phyloP scores from a whole-genome alignment of 2,113 vertebrate species.

The Osmerus eperlanus region DNA sequence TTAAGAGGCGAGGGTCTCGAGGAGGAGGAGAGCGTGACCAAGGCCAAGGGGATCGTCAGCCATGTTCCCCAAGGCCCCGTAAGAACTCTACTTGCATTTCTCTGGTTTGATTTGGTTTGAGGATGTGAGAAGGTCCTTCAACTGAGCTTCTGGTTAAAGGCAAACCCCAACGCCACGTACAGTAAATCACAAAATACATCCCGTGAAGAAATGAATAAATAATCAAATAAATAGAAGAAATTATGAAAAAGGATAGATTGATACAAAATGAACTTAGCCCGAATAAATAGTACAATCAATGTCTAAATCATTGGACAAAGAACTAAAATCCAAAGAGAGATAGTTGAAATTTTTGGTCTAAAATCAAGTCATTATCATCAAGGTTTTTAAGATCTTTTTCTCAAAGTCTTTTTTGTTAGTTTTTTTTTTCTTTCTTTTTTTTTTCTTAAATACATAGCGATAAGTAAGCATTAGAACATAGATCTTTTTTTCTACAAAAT shows the following conservation, averaged over 20 bases:
- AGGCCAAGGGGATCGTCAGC: constrained; percentile 27
- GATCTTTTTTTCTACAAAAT: constrained; percentile 82
- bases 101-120: constrained; percentile 63
- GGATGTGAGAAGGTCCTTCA: constrained; percentile 60
- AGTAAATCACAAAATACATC: constrained; percentile 44
- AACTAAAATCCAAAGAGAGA: constrained; percentile 70
- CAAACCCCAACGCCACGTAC: constrained; percentile 33
- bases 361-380: constrained; percentile 83
- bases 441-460: constrained; percentile 75
- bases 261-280: constrained; percentile 55
- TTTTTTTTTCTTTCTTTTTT: constrained; percentile 50
- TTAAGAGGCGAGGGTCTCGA: constrained; percentile 25
- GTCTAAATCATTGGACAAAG: constrained; percentile 53
- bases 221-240: constrained; percentile 63
- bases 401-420: constrained; percentile 68
- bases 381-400: constrained; percentile 71
- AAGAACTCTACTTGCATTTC: constrained; percentile 56
- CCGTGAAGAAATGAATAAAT: constrained; percentile 41
- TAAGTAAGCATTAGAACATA: constrained; percentile 83
- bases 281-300: constrained; percentile 75
- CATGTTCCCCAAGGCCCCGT: constrained; percentile 28
- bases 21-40: constrained; percentile 34
- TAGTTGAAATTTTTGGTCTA: constrained; percentile 87
- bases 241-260: constrained; percentile 23
- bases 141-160: constrained; percentile 18